Conservation (phyloP, 2,113 vertebrate genomes). For the Pionites leucogaster region DNA sequence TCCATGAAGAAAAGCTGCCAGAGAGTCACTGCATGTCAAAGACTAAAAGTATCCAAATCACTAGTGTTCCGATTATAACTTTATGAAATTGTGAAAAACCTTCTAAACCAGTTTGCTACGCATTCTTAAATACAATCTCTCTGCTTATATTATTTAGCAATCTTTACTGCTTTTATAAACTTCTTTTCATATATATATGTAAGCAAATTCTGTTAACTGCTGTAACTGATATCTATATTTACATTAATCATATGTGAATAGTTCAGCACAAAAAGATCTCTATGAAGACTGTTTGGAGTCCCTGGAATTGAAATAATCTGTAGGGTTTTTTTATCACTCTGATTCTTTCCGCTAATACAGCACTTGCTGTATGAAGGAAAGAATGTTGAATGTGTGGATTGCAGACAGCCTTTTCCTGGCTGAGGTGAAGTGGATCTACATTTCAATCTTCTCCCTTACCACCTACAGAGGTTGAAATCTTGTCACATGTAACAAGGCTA, state of each 20-base stretch:
- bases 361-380: not conserved
- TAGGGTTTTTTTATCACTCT: not conserved
- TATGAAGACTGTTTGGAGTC: not conserved
- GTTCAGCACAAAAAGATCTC: not conserved
- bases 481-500: slow-evolving; percentile 8
- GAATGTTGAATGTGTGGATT: slow-evolving; percentile 21
- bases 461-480: slow-evolving; percentile 36
- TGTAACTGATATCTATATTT: not conserved
- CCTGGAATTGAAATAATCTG: not conserved
- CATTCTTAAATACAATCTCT: not conserved
- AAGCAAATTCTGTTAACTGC: not conserved
- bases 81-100: not conserved
- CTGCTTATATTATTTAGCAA: not conserved
- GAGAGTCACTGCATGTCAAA: not conserved
- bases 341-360: not conserved
- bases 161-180: not conserved
- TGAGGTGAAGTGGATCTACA: not conserved
- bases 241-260: not conserved
- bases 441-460: slow-evolving; percentile 15
- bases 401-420: slow-evolving; percentile 14
- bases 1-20: not conserved
- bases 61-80: not conserved
- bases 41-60: not conserved
- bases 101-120: not conserved
- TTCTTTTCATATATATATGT: not conserved